Evolutionary conservation across 2,888 invertebrate genomes (phyloP).

Genomic region (Pachycephus smyrnensis): DNA sequence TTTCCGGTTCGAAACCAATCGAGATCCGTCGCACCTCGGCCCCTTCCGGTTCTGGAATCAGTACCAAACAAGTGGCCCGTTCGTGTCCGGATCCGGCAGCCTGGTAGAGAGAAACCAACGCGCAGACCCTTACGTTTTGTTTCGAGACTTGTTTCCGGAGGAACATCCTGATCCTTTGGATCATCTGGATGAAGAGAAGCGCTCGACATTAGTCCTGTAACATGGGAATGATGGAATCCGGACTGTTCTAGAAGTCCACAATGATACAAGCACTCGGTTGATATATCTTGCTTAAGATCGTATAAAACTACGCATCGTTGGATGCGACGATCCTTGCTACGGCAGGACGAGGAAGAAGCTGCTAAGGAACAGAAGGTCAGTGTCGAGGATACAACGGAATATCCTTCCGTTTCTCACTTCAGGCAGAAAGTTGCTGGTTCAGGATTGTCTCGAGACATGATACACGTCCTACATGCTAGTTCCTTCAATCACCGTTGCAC

Average conservation of each 20-base stretch:
- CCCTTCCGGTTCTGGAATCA: constrained; percentile 34
- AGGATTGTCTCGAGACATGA: background rate
- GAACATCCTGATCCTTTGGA: background rate
- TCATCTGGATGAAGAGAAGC: background rate
- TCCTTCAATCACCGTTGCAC: background rate
- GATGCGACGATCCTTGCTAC: background rate
- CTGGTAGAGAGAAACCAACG: constrained; percentile 39
- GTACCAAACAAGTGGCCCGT: constrained; percentile 38
- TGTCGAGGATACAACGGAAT: background rate
- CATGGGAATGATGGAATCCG: background rate
- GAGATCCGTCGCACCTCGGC: constrained; percentile 64
- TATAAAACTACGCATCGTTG: background rate
- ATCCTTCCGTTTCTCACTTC: background rate
- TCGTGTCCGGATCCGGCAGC: constrained; percentile 57
- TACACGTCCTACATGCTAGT: background rate
- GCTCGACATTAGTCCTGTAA: background rate
- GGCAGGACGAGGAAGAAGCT: background rate
- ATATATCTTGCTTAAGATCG: background rate
- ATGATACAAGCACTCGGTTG: background rate
- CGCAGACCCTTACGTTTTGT: background rate
- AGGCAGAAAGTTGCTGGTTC: background rate
- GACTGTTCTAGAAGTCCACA: background rate
- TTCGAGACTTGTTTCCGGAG: background rate
- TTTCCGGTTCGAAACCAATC: constrained; percentile 62
- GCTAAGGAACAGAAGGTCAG: background rate